phyloP scores from a whole-genome alignment of 2,888 invertebrate species.

The Eilema depressum region DNA sequence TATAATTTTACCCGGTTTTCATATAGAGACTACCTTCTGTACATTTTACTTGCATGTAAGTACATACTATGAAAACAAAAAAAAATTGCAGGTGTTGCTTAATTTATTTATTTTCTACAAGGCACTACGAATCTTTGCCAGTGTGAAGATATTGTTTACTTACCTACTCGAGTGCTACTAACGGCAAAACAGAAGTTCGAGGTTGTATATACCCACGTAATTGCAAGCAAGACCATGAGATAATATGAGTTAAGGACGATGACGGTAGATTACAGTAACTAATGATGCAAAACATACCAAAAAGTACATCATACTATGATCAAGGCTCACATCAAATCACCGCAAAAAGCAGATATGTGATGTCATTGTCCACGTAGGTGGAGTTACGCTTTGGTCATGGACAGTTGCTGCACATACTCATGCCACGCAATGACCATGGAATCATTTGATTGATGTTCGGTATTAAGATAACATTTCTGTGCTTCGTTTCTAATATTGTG shows the following conservation, averaged over 20 bases:
- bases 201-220: not conserved
- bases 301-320: not conserved
- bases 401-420: too few relatives aligned
- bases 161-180: not conserved
- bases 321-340: not conserved
- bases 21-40: too few relatives aligned
- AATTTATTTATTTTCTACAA: too few relatives aligned
- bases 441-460: not conserved
- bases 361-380: too few relatives aligned
- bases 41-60: too few relatives aligned
- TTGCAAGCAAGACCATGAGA: not conserved
- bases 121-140: not conserved
- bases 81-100: too few relatives aligned
- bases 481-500: not conserved
- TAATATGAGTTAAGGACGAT: not conserved
- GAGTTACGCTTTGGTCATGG: too few relatives aligned
- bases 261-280: not conserved
- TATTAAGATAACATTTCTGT: not conserved
- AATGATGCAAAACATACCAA: not conserved
- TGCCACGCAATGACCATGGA: too few relatives aligned
- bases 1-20: too few relatives aligned
- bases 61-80: too few relatives aligned
- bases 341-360: not conserved
- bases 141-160: not conserved
- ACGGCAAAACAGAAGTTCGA: not conserved